Percentiles rank a stretch among this genome's conserved stretches.
These are phyloP conservation scores for Sylvia borin DNA, from an alignment of 2,797 vertebrate genomes.

Conservation along the genomic window DNA sequence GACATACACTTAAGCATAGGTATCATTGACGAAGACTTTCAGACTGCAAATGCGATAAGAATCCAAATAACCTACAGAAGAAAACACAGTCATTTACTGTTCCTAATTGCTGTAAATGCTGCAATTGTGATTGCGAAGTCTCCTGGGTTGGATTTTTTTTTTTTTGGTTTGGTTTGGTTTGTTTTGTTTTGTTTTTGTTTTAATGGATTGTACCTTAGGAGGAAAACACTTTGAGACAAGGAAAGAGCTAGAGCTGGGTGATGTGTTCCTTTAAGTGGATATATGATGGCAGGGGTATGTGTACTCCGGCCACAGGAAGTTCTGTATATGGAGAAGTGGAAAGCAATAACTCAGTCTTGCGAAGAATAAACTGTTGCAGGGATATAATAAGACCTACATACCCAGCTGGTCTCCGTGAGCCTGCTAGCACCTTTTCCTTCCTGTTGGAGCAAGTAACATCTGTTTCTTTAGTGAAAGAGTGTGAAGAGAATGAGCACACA, in stretches of 20 bases:
- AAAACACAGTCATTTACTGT: neutral
- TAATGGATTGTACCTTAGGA: neutral
- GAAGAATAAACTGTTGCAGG: slow-evolving; percentile 9
- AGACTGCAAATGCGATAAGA: neutral
- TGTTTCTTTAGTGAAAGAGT: slow-evolving; percentile 70
- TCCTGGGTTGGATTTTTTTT: neutral
- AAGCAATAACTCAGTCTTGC: slow-evolving; percentile 54
- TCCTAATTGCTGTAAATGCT: neutral
- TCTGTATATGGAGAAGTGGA: neutral
- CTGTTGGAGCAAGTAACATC: slow-evolving; percentile 69
- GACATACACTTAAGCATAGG: neutral
- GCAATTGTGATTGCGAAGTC: neutral
- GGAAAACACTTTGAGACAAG: neutral
- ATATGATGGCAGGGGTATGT: neutral
- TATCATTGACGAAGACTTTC: neutral
- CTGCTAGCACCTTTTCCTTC: slow-evolving; percentile 60
- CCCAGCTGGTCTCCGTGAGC: slow-evolving; percentile 66
- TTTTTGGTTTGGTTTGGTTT: neutral
- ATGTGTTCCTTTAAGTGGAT: neutral
- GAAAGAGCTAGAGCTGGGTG: neutral
- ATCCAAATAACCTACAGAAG: neutral
- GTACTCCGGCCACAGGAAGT: slow-evolving; percentile 54
- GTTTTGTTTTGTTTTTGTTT: neutral
- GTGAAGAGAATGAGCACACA: slow-evolving; percentile 64
- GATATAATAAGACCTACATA: slow-evolving; percentile 38